Conservation (phyloP, 2,888 invertebrate genomes). For the Leptopilina myrica region DNA sequence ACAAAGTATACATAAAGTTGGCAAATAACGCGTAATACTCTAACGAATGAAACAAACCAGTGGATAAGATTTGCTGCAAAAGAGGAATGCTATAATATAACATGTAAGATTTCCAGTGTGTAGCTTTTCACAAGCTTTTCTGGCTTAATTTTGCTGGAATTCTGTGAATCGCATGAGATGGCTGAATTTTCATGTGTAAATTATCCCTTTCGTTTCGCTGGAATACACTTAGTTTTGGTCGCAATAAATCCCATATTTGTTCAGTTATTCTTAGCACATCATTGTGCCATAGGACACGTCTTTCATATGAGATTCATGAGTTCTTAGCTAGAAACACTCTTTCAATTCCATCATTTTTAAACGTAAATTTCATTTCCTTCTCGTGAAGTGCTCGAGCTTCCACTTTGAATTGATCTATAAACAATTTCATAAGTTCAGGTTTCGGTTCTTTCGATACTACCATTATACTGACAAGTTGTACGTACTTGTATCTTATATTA, state of each 20-base stretch:
- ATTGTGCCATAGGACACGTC: background rate
- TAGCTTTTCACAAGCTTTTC: constrained; percentile 6
- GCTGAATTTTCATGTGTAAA: background rate
- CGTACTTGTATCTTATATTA: background rate
- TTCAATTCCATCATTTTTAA: background rate
- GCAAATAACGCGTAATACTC: constrained; percentile 38
- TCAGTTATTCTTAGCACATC: background rate
- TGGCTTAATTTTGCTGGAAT: constrained; percentile 19
- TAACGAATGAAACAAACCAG: constrained; percentile 1
- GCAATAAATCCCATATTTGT: too few relatives aligned
- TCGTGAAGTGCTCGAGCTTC: background rate
- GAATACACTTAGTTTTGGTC: constrained; percentile 14
- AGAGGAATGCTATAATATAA: constrained; percentile 38
- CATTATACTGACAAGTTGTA: constrained; percentile 13
- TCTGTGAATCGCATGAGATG: constrained; percentile 41
- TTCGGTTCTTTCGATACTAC: constrained; percentile 2
- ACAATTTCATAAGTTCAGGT: constrained; percentile 17
- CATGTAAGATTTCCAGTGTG: constrained; percentile 17
- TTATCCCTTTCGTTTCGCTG: constrained; percentile 23
- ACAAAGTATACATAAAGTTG: background rate
- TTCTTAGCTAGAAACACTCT: background rate
- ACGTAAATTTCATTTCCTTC: background rate
- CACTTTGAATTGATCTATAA: constrained; percentile 1
- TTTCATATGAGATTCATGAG: background rate
- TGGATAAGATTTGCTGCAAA: constrained; percentile 13